These are phyloP conservation scores for Acholoe squamosa DNA, from an alignment of 2,888 invertebrate species.

Conservation along the genomic window DNA sequence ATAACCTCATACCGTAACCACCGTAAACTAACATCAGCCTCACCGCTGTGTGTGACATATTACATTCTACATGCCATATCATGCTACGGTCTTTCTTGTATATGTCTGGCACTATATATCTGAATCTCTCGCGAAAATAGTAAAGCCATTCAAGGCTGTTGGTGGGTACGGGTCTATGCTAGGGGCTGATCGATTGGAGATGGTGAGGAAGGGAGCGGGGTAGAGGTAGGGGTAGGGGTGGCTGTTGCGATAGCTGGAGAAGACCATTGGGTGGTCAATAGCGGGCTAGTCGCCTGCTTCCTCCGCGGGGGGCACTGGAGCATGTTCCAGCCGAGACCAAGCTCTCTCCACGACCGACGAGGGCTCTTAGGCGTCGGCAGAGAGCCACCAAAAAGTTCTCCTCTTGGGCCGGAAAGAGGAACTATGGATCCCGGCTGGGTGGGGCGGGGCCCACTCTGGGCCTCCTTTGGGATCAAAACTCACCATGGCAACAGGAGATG, in stretches of 20 bases:
- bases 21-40: no score
- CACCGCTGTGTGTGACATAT: no score
- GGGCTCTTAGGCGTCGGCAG: background rate
- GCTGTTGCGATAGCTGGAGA: constrained; percentile 1
- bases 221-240: background rate
- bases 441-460: background rate
- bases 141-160: background rate
- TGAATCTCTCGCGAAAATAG: background rate
- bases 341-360: background rate
- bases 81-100: no score
- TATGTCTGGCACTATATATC: background rate
- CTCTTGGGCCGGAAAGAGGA: constrained; percentile 30
- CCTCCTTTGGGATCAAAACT: constrained; percentile 50
- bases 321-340: constrained; percentile 24
- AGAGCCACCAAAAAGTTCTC: background rate
- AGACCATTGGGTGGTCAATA: background rate
- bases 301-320: constrained; percentile 34
- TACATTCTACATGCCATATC: background rate
- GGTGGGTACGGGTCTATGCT: constrained; percentile 11
- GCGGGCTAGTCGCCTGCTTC: background rate
- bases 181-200: constrained; percentile 1
- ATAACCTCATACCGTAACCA: no score
- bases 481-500: constrained; percentile 53
- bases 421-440: constrained; percentile 23
- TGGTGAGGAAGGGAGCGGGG: background rate